Conservation (phyloP, 2,113 vertebrate species). For the Tichodroma muraria region DNA sequence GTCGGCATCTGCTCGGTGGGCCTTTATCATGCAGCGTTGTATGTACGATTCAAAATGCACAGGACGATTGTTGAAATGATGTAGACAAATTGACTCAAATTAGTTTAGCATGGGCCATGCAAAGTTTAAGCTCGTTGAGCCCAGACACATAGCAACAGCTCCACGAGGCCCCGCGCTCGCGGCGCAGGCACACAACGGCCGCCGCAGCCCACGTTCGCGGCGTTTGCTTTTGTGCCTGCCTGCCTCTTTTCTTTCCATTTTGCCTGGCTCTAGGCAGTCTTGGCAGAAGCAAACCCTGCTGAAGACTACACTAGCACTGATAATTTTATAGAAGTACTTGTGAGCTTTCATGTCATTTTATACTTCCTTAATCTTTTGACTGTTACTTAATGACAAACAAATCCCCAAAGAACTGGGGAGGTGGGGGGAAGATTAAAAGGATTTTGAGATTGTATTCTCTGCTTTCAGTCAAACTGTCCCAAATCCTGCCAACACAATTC, state of each 20-base stretch:
- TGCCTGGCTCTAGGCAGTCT: not conserved
- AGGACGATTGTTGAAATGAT: constrained; percentile 75
- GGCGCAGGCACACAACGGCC: not conserved
- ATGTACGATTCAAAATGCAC: constrained; percentile 64
- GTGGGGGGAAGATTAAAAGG: constrained; percentile 69
- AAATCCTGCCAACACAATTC: constrained; percentile 71
- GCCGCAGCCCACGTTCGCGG: rapidly evolving
- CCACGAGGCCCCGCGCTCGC: not conserved
- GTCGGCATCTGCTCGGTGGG: constrained; percentile 70
- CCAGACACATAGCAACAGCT: constrained; percentile 75
- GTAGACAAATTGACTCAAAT: constrained; percentile 86
- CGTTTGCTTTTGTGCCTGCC: not conserved
- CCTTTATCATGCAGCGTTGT: constrained; percentile 73
- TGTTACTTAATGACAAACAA: constrained; percentile 77
- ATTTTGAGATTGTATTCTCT: constrained; percentile 71
- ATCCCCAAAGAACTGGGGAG: constrained; percentile 73
- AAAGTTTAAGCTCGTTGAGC: constrained; percentile 74
- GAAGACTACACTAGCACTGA: constrained; percentile 11
- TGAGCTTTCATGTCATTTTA: constrained; percentile 60
- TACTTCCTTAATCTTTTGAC: constrained; percentile 54
- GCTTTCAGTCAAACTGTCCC: constrained; percentile 71
- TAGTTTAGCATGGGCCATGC: constrained; percentile 77
- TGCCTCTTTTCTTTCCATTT: not conserved
- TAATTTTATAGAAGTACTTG: constrained; percentile 44
- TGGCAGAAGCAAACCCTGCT: not conserved